These are phyloP conservation scores for Elanoides forficatus DNA, from an alignment of 2,113 vertebrate genomes.

Conservation along the genomic window DNA sequence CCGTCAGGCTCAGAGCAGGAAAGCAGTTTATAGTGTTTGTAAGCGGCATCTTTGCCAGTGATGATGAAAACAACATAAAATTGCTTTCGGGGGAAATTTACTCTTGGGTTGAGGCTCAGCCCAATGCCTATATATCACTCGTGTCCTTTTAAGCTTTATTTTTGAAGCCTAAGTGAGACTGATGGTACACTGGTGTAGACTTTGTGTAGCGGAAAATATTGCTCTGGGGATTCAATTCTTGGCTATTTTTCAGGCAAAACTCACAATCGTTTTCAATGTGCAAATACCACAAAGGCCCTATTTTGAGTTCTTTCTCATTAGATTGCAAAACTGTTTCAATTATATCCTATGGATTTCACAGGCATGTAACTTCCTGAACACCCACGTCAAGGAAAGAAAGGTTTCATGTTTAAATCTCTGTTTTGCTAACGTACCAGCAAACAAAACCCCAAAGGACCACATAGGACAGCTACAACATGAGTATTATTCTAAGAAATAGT, in stretches of 20 bases:
- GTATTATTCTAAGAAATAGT: conserved; percentile 24
- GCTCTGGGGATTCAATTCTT: background rate
- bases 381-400: conserved; percentile 4
- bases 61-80: conserved; percentile 33
- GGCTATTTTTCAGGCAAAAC: conserved; percentile 36
- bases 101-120: background rate
- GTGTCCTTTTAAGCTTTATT: background rate
- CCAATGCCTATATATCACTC: background rate
- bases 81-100: background rate
- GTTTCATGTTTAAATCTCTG: background rate
- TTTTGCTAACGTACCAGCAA: conserved; percentile 26
- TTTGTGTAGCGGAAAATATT: background rate
- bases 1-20: background rate
- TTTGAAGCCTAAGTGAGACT: background rate
- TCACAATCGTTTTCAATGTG: conserved; percentile 9
- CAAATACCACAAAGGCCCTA: background rate
- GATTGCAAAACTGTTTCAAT: conserved; percentile 42
- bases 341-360: conserved; percentile 48
- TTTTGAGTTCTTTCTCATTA: conserved; percentile 34
- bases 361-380: conserved; percentile 28
- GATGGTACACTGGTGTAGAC: background rate
- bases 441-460: background rate
- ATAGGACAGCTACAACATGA: background rate
- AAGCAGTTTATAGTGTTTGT: background rate
- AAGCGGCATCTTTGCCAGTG: background rate